A percentile compares a stretch with the other conserved stretches of the same genome.
Conservation (phyloP, 1,140 invertebrate species). For the Caenorhabditis remanei region DNA sequence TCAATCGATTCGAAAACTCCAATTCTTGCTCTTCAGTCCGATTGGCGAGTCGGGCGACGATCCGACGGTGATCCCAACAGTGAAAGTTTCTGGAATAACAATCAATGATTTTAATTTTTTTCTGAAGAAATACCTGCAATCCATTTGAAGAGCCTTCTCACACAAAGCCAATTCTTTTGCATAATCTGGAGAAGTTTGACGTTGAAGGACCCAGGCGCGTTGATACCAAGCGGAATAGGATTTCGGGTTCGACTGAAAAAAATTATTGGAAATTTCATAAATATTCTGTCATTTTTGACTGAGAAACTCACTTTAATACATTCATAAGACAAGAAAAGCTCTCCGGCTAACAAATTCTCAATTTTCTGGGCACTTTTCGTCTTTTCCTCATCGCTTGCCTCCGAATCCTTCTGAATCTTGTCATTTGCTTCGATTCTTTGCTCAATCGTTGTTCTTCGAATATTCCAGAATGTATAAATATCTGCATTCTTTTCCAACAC, state of each 20-base stretch:
- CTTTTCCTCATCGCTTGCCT: background rate
- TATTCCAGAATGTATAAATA: conserved; percentile 64
- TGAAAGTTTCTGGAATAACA: conserved; percentile 61
- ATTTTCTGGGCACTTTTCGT: background rate
- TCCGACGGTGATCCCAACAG: conserved; percentile 62
- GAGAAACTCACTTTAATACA: conserved; percentile 24
- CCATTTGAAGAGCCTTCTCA: conserved; percentile 57
- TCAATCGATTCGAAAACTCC: conserved; percentile 55
- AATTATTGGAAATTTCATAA: no score
- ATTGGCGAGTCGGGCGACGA: conserved; percentile 54
- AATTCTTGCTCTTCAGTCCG: conserved; percentile 56
- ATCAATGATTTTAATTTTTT: background rate
- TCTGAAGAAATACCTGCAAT: conserved; percentile 55
- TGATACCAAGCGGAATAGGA: conserved; percentile 64
- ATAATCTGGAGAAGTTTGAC: conserved; percentile 31
- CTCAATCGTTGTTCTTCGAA: conserved; percentile 56
- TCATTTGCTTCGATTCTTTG: conserved; percentile 36
- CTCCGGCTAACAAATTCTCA: conserved; percentile 13
- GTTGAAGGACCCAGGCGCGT: conserved; percentile 56
- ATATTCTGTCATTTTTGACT: no score
- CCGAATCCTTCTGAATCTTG: background rate
- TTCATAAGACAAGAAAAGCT: conserved; percentile 29
- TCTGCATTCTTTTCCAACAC: conserved; percentile 59
- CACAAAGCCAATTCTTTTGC: conserved; percentile 43
- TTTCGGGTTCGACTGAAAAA: conserved; percentile 58